Base-by-base conservation (phyloP, 2,888 invertebrate species). In the Eledona agricola region DNA sequence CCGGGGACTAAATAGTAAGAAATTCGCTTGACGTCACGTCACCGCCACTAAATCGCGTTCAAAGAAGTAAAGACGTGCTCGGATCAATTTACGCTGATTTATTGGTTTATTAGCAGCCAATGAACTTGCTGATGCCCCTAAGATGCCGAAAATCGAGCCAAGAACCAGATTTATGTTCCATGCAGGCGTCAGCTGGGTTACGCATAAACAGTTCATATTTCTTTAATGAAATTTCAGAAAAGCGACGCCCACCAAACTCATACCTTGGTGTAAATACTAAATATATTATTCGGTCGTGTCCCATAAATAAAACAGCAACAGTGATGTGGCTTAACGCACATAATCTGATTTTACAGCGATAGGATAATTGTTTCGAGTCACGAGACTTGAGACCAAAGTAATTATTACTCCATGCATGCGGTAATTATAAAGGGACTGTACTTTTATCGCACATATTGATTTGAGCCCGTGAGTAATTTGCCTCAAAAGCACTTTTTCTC, bases 121-220 rank as follows among this genome's bases (percentile, higher is more conserved):
- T 66, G 64, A 65, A 64, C 59, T 52, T 52, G 60, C 59, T 56
- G 61, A 64, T 58, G 60, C 57, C 45, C 57, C 60, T 51, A 38
- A 52, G 58, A 56, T 50, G 53, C 55, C 49, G 55, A 59, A 62
- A 64, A 60, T 58, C 60, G 40, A 58, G 56, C 59, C 59, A 62
- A 59, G 58, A 59, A 58, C 55, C 52, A 55, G 63, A 67, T 68
- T 68, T 67, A 67, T 68, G 60, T 63, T 58, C 59, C 63, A 59
- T 64, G 51, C 63, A 65, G 64, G 65, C 69, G 67, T 69, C 69
- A 68, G 69, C 67, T 69, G 69, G 62, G 56, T 62, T 57, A 60
- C 62, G 67, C 64, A 61, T 66, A 65, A 68, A 66, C 65, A 66
- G 63, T 62, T 58, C 58, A 65, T 62, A 60, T 59, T 64, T 62